Evolutionary conservation across 2,888 invertebrate genomes (phyloP), one percentile per base, ranked within the genome.

Genomic region (Mesopsocus fuscifrons): DNA sequence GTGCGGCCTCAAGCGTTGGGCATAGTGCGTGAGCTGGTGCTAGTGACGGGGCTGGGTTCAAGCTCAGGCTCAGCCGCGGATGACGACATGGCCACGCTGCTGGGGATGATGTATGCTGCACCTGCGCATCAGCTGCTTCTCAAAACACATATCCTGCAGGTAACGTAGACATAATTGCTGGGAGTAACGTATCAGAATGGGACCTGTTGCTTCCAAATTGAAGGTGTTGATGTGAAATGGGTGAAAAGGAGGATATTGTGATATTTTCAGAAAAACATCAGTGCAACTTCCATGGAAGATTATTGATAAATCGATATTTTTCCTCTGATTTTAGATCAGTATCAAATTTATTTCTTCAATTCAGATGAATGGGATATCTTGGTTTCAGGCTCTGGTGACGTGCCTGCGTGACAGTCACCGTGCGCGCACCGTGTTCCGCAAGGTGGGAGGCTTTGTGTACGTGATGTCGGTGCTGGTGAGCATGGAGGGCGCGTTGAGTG

Each of bases 361-460:
- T n/a, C n/a, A n/a, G n/a, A n/a, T n/a, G n/a, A n/a, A n/a, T n/a
- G n/a, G n/a, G n/a, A n/a, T n/a, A n/a, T n/a, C n/a, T n/a, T n/a
- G 47, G 50, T 55, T 59, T 16, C 56, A 74, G 71, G 68, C 89
- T 41, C 63, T 97, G 46, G 64, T 92, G 47, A 75, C 78, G 43
- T 94, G 94, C 52, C 67, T 98, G 44, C 73, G 91, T 49, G 98
- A 98, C 59, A 94, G 92, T 34, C 98, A 98, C 64, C 74, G 95
- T 45, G 91, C 92, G 0, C 72, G 98, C 50, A 91, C 94, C 4
- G 87, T 94, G 47, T 98, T 98, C 62, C 75, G 98, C 51, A 95
- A 94, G 69, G 91, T 91, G 20, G 94, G 94, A 53, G 98, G 98
- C 11, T 98, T 98, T 59, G 87, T 97, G 1, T 95, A 95, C 58